These are phyloP conservation scores for Dicyrtomina minuta DNA, from an alignment of 2,888 invertebrate genomes.

Conservation along the genomic window DNA sequence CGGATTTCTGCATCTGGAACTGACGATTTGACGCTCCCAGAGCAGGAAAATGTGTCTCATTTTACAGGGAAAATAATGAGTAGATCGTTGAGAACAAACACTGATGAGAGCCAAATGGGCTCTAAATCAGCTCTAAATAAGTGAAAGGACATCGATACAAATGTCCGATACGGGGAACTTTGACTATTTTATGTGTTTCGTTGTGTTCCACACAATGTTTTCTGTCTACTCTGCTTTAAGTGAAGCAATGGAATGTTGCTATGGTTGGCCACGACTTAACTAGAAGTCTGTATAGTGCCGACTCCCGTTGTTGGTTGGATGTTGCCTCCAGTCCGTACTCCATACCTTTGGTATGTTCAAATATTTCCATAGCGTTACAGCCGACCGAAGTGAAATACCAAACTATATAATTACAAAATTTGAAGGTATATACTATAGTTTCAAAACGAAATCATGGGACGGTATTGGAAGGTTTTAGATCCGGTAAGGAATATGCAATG, in stretches of 20 bases:
- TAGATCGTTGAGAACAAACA: conserved; percentile 16
- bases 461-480: neutral
- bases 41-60: conserved; percentile 30
- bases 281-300: too few species aligned
- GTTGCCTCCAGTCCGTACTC: too few species aligned
- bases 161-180: conserved; percentile 19
- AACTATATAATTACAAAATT: too few species aligned
- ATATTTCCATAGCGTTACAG: neutral
- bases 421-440: neutral
- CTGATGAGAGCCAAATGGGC: conserved; percentile 34
- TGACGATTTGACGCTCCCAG: neutral
- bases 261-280: too few species aligned
- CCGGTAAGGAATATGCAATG: neutral
- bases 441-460: neutral
- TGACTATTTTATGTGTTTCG: conserved; percentile 3
- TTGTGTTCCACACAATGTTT: too few species aligned
- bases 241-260: too few species aligned
- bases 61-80: conserved; percentile 33
- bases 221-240: too few species aligned
- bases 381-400: too few species aligned
- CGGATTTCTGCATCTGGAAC: conserved; percentile 17
- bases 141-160: conserved; percentile 5
- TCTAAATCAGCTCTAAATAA: conserved; percentile 30
- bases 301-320: too few species aligned
- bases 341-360: neutral